These are phyloP conservation scores for Tetragonula carbonaria DNA, from an alignment of 2,888 invertebrate genomes.

Conservation along the genomic window DNA sequence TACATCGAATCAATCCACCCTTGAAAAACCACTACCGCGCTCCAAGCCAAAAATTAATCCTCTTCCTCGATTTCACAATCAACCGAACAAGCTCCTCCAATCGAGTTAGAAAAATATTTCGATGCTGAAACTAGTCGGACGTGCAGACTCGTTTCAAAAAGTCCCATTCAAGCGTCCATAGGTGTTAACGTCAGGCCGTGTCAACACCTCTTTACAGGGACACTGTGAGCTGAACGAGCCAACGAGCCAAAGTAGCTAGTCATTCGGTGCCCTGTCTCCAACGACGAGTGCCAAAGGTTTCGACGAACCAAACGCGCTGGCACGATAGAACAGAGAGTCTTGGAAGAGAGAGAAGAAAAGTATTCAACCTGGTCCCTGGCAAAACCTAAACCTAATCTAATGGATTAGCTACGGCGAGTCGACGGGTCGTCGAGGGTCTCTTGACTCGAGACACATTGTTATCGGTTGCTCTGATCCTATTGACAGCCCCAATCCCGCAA, in stretches of 20 bases:
- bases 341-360: constrained; percentile 11
- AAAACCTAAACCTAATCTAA: constrained; percentile 69
- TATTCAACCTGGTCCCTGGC: constrained; percentile 28
- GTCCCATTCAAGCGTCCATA: constrained; percentile 40
- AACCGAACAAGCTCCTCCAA: neutral
- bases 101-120: constrained; percentile 28
- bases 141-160: neutral
- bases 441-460: constrained; percentile 80
- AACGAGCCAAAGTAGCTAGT: constrained; percentile 32
- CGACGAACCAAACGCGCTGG: neutral
- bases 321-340: neutral
- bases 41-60: neutral
- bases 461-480: constrained; percentile 72
- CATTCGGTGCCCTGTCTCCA: constrained; percentile 16
- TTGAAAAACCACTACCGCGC: no score
- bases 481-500: constrained; percentile 57
- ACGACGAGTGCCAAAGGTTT: neutral
- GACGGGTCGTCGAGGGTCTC: constrained; percentile 71
- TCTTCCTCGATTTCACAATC: constrained; percentile 20
- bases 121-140: neutral
- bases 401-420: constrained; percentile 68
- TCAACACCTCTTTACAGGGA: constrained; percentile 45
- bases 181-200: constrained; percentile 37
- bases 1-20: neutral
- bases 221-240: constrained; percentile 29